A percentile compares a stretch with the other conserved stretches of the same genome.
Evolutionary conservation across 2,113 vertebrate species (phyloP).

Genomic region (Malurus alboscapulatus): DNA sequence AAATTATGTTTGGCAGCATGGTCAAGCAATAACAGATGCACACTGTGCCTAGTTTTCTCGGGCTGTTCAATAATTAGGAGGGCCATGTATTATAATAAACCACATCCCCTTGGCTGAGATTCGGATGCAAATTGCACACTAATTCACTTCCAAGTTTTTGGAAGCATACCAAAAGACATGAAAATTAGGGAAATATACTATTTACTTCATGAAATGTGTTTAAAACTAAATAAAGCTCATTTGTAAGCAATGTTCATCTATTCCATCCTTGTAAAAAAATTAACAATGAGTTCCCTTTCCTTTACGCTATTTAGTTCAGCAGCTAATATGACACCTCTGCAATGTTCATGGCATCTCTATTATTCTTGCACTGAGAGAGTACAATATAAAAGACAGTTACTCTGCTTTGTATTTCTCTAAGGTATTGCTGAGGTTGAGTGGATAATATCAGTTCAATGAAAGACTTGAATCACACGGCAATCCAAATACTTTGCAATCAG

Average conservation of each 20-base stretch:
- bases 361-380: slow-evolving; percentile 41
- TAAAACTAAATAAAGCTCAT: slow-evolving; percentile 75
- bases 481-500: slow-evolving; percentile 63
- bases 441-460: slow-evolving; percentile 67
- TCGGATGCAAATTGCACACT: slow-evolving; percentile 85
- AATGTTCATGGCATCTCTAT: slow-evolving; percentile 59
- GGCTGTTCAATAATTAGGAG: slow-evolving; percentile 87
- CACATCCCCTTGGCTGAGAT: slow-evolving; percentile 91
- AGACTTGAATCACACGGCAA: slow-evolving; percentile 45
- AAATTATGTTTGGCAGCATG: slow-evolving; percentile 84
- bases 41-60: slow-evolving; percentile 83
- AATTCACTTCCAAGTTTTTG: slow-evolving; percentile 85
- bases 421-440: slow-evolving; percentile 67
- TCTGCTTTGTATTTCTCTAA: slow-evolving; percentile 63
- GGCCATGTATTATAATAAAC: slow-evolving; percentile 88
- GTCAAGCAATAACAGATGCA: slow-evolving; percentile 86
- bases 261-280: slow-evolving; percentile 59
- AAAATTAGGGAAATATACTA: slow-evolving; percentile 83
- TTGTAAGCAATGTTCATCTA: slow-evolving; percentile 70
- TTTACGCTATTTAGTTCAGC: slow-evolving; percentile 58
- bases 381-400: slow-evolving; percentile 63
- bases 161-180: slow-evolving; percentile 80
- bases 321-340: slow-evolving; percentile 62
- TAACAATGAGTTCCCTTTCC: slow-evolving; percentile 63
- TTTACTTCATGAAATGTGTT: slow-evolving; percentile 77